Base-by-base conservation (phyloP, 1,140 invertebrate species). In the Xylocopa sonorina region DNA sequence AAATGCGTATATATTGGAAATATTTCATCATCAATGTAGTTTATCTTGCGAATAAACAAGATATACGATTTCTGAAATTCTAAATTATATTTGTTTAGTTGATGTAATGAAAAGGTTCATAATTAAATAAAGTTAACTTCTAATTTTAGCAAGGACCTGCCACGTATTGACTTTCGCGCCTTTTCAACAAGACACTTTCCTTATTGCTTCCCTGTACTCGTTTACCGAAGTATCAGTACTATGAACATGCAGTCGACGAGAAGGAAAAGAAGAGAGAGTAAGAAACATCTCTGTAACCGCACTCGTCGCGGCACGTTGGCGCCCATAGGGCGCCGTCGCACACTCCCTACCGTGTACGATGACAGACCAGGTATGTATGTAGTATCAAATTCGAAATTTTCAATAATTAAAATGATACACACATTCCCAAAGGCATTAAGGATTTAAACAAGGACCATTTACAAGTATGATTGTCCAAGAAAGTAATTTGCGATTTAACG, bases 291-390 rank as follows among this genome's bases (percentile, higher is more conserved):
- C 78, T 71, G 78, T 46, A 58, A 62, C 74, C 83, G 88, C 80
- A 79, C 78, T 71, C 58, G 88, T 85, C 86, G 88, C 91, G 91
- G 91, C 91, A 91, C 78, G 66, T 85, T 91, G 91, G 91, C 91
- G 91, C 91, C 91, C 90, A 85, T 79, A 86, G 90, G 91, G 90
- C 91, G 91, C 90, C 91, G 90, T 89, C 90, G 89, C 84, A 78
- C 87, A 87, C 85, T 91, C 84, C 86, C 88, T 88, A 86, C 89
- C 87, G 83, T 86, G 83, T 81, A 68, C 58, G 21, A 87, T 87
- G 87, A 91, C 88, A 87, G 27, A 38, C 81, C 90, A 85, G 83
- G 77, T 10, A 38, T 71, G 83, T 85, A 75, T 71, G 83, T 85
- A 75, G 9, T 29, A 29, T 24, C 18, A 32, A 27, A 57, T 58